These are phyloP conservation scores for Synodontis membranacea DNA, from an alignment of 2,113 vertebrate genomes.

Conservation along the genomic window DNA sequence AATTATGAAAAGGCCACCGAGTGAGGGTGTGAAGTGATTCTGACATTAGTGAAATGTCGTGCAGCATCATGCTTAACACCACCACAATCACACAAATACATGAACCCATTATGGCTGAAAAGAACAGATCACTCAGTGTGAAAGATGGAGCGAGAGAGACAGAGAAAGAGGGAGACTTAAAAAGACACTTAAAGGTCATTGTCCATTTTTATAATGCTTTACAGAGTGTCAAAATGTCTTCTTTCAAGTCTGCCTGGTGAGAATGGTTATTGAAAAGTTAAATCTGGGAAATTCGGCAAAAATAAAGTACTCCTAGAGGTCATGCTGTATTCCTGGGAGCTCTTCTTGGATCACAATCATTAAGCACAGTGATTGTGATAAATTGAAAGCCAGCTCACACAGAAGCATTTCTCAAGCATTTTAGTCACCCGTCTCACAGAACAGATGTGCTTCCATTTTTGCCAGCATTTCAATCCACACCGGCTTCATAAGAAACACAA, in stretches of 20 bases:
- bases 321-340: conserved; percentile 10
- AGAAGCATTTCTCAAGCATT: background rate
- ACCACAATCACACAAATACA: conserved; percentile 37
- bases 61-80: conserved; percentile 35
- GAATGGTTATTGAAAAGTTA: background rate
- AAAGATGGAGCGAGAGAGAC: background rate
- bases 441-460: conserved; percentile 31
- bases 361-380: background rate
- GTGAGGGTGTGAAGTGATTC: conserved; percentile 27
- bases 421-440: background rate
- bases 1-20: conserved; percentile 42
- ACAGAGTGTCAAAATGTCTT: conserved; percentile 8
- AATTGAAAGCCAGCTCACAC: background rate
- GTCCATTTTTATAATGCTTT: conserved; percentile 10
- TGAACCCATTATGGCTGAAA: background rate
- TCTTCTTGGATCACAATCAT: background rate
- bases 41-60: conserved; percentile 45
- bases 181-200: conserved; percentile 30
- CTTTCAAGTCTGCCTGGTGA: background rate
- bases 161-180: background rate
- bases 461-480: conserved; percentile 6
- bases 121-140: conserved; percentile 13
- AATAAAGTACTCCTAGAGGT: background rate
- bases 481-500: background rate
- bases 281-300: conserved; percentile 1